Conservation (phyloP, 2,888 invertebrate genomes). For the Dasysyrphus tricinctus region DNA sequence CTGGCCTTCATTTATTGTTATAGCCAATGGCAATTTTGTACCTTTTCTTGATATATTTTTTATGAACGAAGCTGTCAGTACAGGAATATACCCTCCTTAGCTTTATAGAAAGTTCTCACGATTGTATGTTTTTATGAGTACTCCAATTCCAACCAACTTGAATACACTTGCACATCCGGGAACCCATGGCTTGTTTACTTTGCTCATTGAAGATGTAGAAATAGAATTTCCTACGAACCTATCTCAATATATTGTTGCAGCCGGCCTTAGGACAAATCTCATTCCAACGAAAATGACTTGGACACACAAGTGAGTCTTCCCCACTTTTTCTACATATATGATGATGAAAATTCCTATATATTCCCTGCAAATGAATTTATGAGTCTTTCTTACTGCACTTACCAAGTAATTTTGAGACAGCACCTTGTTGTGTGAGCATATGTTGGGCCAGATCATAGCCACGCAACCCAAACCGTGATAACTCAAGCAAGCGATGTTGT, state of each 20-base stretch:
- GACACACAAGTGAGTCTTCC: conserved; percentile 9
- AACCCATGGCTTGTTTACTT: conserved; percentile 5
- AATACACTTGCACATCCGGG: conserved; percentile 52
- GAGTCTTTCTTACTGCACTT: conserved; percentile 83
- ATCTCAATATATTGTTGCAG: background rate
- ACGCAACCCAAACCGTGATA: conserved; percentile 91
- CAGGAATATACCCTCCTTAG: background rate
- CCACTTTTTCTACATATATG: background rate
- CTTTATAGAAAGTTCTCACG: conserved; percentile 12
- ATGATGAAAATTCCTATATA: background rate
- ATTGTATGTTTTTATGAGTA: background rate
- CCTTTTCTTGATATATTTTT: background rate
- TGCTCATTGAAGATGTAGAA: conserved; percentile 40
- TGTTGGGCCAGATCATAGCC: conserved; percentile 96
- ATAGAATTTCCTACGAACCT: conserved; percentile 17
- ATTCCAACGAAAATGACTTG: conserved; percentile 29
- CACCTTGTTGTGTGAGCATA: conserved; percentile 95
- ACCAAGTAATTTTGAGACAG: conserved; percentile 95
- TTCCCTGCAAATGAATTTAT: conserved; percentile 58
- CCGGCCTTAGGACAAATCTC: conserved; percentile 48
- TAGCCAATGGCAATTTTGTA: too few species aligned
- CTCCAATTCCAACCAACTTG: too few species aligned
- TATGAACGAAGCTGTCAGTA: background rate
- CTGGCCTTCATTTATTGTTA: too few species aligned
- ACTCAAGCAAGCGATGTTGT: conserved; percentile 91